phyloP scores from a whole-genome alignment of 92 coral and sea anemone species.

The Metridium senile region DNA sequence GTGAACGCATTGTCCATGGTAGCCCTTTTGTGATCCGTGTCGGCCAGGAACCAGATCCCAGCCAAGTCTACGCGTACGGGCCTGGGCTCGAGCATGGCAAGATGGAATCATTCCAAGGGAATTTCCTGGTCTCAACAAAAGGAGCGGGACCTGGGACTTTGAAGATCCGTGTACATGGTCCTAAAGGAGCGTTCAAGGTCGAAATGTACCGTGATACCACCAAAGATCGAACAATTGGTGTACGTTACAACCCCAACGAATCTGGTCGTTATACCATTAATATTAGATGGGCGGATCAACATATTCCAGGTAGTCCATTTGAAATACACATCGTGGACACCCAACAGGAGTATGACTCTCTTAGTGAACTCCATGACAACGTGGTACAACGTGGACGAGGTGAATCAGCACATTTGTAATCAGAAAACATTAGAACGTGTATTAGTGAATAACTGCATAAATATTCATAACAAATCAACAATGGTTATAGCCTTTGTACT shows the following conservation, averaged over 20 bases:
- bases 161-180: constrained; percentile 95
- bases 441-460: not conserved
- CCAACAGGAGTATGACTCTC: constrained; percentile 75
- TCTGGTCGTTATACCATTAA: constrained; percentile 90
- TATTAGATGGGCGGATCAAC: constrained; percentile 96
- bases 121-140: constrained; percentile 93
- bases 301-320: constrained; percentile 91
- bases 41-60: constrained; percentile 79
- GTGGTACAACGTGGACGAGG: constrained; percentile 43
- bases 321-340: constrained; percentile 83
- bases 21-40: constrained; percentile 95
- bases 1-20: constrained; percentile 85
- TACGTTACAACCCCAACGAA: constrained; percentile 94
- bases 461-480: no score
- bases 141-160: constrained; percentile 99
- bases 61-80: constrained; percentile 70
- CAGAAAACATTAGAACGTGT: not conserved
- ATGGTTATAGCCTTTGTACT: no score
- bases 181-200: constrained; percentile 93
- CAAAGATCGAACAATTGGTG: constrained; percentile 85
- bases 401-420: not conserved
- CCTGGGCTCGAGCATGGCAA: constrained; percentile 93
- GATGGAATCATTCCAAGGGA: constrained; percentile 75
- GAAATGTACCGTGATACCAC: constrained; percentile 97
- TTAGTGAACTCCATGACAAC: constrained; percentile 74